Base-by-base conservation (phyloP, 2,113 vertebrate species). In the Mastomys coucha region DNA sequence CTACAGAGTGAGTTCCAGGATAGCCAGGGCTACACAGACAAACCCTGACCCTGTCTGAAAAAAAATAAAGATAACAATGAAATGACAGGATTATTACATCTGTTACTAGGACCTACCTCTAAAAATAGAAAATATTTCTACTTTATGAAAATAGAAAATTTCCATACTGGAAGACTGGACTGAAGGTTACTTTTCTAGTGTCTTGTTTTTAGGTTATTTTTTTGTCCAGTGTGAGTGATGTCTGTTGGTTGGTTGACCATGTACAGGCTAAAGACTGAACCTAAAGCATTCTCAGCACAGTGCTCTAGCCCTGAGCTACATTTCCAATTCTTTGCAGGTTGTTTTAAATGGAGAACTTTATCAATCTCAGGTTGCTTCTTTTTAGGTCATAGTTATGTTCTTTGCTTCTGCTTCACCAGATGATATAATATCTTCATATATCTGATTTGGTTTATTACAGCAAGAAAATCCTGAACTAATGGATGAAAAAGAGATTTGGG, bases 61-160 rank as follows among this genome's bases (percentile, higher is more conserved):
- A 45, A 45, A 45, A 45, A n/a, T n/a, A 45, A 89, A 39, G 6
- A 58, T n/a, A 81, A 58, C 33, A 39, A 82, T 26, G 2, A 36
- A 95, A 92, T 91, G 33, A 92, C 70, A 7, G 91, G 13, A 56
- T 86, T 60, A 91, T 93, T 95, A 95, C 78, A 51, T 88, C 42
- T 88, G 0, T 28, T 81, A 67, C 2, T 3, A 86, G 9, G 12
- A 86, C 95, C 39, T 86, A 91, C 81, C 36, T 76, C 51, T 91
- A 67, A 96, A 82, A 92, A 81, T 86, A 91, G 51, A 93, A 96
- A 33, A 49, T 19, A 88, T 82, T 85, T 14, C 81, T 56, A 56
- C 56, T 7, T 60, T 58, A 96, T 94, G 94, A 73, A 94, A 96
- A 82, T 11, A 93, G 89, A 89, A 45, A 91, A 24, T 95, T 60